Conservation (phyloP, 2,113 vertebrate species). For the Pavo muticus region DNA sequence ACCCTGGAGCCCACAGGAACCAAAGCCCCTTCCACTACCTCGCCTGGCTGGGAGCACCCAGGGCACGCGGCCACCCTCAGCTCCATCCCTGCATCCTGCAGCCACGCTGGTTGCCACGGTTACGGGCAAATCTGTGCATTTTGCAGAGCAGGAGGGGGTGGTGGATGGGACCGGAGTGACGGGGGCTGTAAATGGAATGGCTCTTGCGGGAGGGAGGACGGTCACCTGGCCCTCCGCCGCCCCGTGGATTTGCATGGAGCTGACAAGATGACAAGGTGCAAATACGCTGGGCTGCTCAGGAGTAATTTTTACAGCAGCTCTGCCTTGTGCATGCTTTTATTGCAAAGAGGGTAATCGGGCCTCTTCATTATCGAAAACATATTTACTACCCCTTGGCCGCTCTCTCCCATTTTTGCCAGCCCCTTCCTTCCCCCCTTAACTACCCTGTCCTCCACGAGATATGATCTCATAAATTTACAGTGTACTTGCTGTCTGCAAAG, state of each 20-base stretch:
- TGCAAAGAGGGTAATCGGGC: constrained; percentile 71
- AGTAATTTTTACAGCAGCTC: constrained; percentile 66
- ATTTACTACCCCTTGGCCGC: constrained; percentile 69
- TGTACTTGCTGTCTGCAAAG: constrained; percentile 74
- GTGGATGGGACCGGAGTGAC: background rate
- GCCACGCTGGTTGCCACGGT: constrained; percentile 35
- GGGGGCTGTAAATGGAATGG: background rate
- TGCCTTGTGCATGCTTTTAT: constrained; percentile 70
- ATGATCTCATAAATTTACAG: constrained; percentile 75
- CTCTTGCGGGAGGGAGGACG: background rate
- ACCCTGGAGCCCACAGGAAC: fast-evolving
- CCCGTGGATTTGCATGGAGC: constrained; percentile 43
- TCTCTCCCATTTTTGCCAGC: constrained; percentile 69
- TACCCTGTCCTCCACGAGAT: constrained; percentile 71
- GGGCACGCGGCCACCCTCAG: background rate
- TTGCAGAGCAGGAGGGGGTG: background rate
- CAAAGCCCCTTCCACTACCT: background rate
- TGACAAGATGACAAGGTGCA: constrained; percentile 70
- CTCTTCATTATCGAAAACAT: constrained; percentile 76
- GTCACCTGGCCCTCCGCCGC: background rate
- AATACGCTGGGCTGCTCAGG: constrained; percentile 42
- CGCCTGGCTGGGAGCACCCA: background rate
- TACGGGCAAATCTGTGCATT: background rate
- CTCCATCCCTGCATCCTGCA: constrained; percentile 2
- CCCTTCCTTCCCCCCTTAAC: constrained; percentile 67